Conservation (phyloP, 2,113 vertebrate genomes). For the Gasterosteus aculeatus region DNA sequence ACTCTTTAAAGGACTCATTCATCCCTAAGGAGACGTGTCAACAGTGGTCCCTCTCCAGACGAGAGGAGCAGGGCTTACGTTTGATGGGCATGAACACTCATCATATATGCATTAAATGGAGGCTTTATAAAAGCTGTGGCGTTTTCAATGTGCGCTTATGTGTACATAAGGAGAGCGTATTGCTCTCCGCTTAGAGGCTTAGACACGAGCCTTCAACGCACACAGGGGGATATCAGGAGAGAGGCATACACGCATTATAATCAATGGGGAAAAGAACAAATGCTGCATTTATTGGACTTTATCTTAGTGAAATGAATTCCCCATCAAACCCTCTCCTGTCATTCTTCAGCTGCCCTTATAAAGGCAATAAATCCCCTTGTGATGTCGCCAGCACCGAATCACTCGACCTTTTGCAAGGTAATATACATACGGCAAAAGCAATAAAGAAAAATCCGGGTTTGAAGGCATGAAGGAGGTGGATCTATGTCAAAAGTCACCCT, state of each 20-base stretch:
- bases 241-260: neutral
- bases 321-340: neutral
- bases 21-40: conserved; percentile 37
- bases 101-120: conserved; percentile 41
- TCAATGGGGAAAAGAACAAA: neutral
- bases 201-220: conserved; percentile 27
- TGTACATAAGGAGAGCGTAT: conserved; percentile 19
- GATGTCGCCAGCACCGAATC: neutral
- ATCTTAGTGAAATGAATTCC: neutral
- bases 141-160: conserved; percentile 22
- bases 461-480: neutral
- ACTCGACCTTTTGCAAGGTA: neutral
- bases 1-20: conserved; percentile 32
- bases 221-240: neutral
- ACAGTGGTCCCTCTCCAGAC: conserved; percentile 16
- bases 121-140: conserved; percentile 40
- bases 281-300: neutral
- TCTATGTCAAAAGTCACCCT: neutral
- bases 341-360: neutral
- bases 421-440: neutral
- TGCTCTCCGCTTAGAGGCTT: conserved; percentile 25
- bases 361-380: neutral
- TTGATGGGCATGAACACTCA: conserved; percentile 18
- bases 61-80: conserved; percentile 17
- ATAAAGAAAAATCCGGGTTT: neutral